phyloP scores from a whole-genome alignment of 2,797 vertebrate genomes.

The Botia almorhae region DNA sequence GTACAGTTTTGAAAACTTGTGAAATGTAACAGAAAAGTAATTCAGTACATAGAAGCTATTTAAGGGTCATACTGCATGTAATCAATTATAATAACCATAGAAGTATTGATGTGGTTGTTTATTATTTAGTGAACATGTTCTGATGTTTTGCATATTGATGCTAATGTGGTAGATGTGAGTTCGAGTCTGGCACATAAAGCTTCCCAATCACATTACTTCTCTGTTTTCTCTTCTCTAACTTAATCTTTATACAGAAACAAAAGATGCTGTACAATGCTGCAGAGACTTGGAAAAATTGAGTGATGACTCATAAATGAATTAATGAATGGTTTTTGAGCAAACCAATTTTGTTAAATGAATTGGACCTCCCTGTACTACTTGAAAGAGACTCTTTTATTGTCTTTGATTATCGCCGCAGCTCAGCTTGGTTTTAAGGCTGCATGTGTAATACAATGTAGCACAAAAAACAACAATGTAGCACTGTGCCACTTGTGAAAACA shows the following conservation, averaged over 20 bases:
- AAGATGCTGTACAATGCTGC: neutral
- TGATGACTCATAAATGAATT: neutral
- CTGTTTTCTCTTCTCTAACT: neutral
- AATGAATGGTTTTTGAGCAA: constrained; percentile 9
- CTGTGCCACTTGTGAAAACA: constrained; percentile 2
- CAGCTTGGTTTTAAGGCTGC: neutral
- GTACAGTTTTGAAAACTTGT: no score
- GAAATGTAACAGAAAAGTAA: no score
- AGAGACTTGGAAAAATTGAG: neutral
- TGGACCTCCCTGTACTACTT: neutral
- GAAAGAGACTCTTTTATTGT: neutral
- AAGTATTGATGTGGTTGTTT: no score
- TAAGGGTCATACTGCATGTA: no score
- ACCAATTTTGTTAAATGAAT: constrained; percentile 18
- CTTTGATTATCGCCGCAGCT: constrained; percentile 24
- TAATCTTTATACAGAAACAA: neutral
- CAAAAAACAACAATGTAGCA: neutral
- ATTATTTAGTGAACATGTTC: no score
- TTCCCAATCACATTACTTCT: neutral
- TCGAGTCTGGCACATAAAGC: neutral
- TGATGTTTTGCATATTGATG: neutral
- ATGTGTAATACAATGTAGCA: neutral
- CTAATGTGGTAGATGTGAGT: neutral
- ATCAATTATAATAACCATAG: no score
- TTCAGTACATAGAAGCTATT: neutral